Conservation (phyloP, 2,797 vertebrate genomes). For the Pogonophryne albipinna region DNA sequence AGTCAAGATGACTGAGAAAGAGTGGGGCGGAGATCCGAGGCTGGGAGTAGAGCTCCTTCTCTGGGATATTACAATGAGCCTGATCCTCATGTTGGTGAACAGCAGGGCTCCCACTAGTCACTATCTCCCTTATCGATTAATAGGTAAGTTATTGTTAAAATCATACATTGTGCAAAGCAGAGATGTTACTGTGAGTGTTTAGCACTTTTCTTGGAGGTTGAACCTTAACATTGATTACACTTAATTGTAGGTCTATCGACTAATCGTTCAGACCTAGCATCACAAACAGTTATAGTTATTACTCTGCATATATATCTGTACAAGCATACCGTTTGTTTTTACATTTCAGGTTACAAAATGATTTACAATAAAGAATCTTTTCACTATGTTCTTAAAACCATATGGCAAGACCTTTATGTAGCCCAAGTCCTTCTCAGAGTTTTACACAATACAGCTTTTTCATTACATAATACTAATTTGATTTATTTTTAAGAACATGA, state of each 20-base stretch:
- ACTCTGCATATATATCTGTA: neutral
- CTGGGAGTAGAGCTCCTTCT: conserved; percentile 30
- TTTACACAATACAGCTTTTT: neutral
- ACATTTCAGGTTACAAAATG: neutral
- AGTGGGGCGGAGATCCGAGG: conserved; percentile 63
- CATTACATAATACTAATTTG: neutral
- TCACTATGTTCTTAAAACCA: neutral
- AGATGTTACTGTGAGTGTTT: neutral
- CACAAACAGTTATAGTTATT: neutral
- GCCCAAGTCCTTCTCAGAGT: neutral
- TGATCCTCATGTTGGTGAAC: neutral
- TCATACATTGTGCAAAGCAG: neutral
- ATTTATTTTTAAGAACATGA: too few species aligned
- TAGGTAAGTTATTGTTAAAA: neutral
- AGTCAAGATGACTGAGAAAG: conserved; percentile 48
- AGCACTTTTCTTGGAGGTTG: neutral
- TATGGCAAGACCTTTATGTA: neutral
- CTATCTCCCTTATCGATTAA: neutral
- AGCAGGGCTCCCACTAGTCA: neutral
- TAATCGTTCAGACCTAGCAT: neutral
- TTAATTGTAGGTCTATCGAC: neutral
- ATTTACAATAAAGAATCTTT: neutral
- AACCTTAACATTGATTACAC: too few species aligned
- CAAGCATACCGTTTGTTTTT: neutral
- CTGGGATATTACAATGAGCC: conserved; percentile 37